Conservation (phyloP, 1,140 invertebrate species). For the Helicoverpa zea region DNA sequence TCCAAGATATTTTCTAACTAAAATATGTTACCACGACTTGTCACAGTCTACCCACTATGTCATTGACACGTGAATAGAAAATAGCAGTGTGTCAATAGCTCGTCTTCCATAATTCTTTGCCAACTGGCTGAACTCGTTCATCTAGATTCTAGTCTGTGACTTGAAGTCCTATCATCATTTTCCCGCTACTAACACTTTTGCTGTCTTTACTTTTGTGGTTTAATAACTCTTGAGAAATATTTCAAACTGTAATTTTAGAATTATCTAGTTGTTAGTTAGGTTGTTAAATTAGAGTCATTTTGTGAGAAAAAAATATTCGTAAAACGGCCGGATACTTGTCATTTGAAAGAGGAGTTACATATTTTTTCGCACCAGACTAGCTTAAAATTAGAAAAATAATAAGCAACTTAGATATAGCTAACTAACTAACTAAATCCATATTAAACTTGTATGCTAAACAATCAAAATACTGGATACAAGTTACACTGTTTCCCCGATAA, state of each 20-base stretch:
- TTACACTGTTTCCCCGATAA: too few species aligned
- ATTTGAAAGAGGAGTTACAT: too few species aligned
- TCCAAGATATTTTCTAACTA: too few species aligned
- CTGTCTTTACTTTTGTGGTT: neutral
- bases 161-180: neutral
- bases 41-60: neutral
- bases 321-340: too few species aligned
- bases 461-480: too few species aligned
- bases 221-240: neutral
- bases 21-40: neutral
- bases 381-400: too few species aligned
- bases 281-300: too few species aligned
- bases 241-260: neutral
- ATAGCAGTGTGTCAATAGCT: constrained; percentile 1
- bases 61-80: neutral
- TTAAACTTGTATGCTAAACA: too few species aligned
- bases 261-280: neutral
- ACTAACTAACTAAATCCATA: too few species aligned
- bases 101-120: neutral
- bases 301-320: too few species aligned
- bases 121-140: neutral
- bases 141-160: neutral
- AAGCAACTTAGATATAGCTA: too few species aligned
- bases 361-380: too few species aligned
- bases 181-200: constrained; percentile 11